Conservation (phyloP, 2,113 vertebrate species). For the Carassius auratus region DNA sequence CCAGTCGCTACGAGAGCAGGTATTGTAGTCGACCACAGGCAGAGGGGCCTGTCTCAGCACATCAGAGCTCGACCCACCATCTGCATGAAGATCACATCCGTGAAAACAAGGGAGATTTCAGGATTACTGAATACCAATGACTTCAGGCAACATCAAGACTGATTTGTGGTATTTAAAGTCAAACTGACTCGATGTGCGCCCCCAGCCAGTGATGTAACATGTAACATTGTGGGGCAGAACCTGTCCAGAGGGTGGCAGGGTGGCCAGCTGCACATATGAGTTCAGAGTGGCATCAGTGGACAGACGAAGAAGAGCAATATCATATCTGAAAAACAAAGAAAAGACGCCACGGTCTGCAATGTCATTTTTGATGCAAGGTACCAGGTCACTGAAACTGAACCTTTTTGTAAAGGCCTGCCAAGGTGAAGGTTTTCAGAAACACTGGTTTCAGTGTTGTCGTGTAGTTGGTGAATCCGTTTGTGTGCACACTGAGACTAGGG, state of each 20-base stretch:
- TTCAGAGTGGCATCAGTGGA: constrained; percentile 75
- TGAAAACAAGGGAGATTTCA: no score
- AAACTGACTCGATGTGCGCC: constrained; percentile 82
- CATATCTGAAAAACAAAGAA: constrained; percentile 72
- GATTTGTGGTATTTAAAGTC: background rate
- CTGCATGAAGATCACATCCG: constrained; percentile 62
- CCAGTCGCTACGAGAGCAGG: constrained; percentile 79
- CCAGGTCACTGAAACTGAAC: no score
- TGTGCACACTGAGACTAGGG: no score
- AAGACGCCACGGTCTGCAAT: no score
- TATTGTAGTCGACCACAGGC: constrained; percentile 77
- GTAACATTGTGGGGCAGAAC: constrained; percentile 80
- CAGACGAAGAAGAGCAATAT: constrained; percentile 86
- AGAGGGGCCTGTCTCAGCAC: constrained; percentile 85
- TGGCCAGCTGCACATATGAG: constrained; percentile 77
- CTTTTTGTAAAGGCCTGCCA: no score
- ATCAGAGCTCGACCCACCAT: constrained; percentile 80
- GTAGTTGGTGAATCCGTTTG: no score
- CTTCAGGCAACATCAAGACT: background rate
- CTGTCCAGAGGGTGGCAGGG: constrained; percentile 74
- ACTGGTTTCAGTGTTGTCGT: no score
- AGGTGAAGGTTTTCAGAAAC: no score
- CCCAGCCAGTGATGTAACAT: constrained; percentile 92
- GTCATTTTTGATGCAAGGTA: no score
- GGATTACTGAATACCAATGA: background rate